phyloP scores from a whole-genome alignment of 1,140 invertebrate species.

The Hyposmocoma kahamanoa region DNA sequence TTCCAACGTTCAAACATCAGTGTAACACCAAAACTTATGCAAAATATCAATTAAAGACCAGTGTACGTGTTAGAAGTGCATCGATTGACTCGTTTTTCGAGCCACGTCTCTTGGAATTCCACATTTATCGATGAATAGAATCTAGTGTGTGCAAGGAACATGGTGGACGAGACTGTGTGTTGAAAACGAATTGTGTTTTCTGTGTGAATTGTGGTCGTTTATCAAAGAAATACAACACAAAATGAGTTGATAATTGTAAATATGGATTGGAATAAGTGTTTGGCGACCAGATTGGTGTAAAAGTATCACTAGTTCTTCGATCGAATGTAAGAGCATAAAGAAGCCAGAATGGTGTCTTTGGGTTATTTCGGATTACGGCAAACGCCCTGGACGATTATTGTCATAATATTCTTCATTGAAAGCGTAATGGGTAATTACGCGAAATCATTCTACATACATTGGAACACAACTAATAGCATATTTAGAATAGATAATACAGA shows the following conservation, averaged over 20 bases:
- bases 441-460: conserved; percentile 88
- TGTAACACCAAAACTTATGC: conserved; percentile 35
- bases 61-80: conserved; percentile 30
- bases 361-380: conserved; percentile 58
- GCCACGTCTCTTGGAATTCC: conserved; percentile 70
- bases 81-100: conserved; percentile 33
- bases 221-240: conserved; percentile 27
- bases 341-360: conserved; percentile 63
- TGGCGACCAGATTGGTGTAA: no score
- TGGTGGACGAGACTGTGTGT: conserved; percentile 47
- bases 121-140: conserved; percentile 71
- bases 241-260: conserved; percentile 38
- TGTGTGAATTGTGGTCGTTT: conserved; percentile 46
- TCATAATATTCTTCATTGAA: conserved; percentile 85
- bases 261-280: conserved; percentile 57
- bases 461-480: conserved; percentile 91
- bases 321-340: conserved; percentile 49
- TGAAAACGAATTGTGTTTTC: conserved; percentile 52
- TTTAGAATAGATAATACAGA: conserved; percentile 98
- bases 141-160: conserved; percentile 60
- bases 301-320: no score
- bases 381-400: conserved; percentile 63
- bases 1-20: conserved; percentile 48
- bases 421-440: conserved; percentile 86
- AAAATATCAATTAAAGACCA: conserved; percentile 30